These are phyloP conservation scores for Tinea trinotella DNA, from an alignment of 2,888 invertebrate species.

Conservation along the genomic window DNA sequence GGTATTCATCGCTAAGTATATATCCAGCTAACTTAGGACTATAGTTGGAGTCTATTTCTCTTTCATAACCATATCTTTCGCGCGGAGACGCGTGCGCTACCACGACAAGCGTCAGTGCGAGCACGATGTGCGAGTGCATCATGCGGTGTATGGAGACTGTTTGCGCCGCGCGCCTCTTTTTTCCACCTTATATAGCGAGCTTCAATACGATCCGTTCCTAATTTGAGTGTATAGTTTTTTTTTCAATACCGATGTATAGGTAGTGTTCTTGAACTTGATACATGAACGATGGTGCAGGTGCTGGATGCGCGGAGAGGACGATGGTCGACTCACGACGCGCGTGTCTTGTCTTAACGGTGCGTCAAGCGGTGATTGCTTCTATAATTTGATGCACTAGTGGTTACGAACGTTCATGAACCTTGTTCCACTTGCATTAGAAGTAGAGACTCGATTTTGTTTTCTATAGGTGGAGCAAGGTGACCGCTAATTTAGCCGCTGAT, in stretches of 20 bases:
- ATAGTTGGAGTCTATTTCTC: constrained; percentile 52
- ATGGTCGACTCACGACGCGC: too few relatives aligned
- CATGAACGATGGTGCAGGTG: constrained; percentile 28
- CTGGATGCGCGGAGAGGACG: constrained; percentile 19
- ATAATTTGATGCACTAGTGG: constrained; percentile 48
- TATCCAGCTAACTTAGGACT: constrained; percentile 49
- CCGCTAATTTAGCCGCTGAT: constrained; percentile 6
- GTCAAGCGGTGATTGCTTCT: constrained; percentile 23
- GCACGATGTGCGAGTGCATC: constrained; percentile 62
- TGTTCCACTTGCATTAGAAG: constrained; percentile 60
- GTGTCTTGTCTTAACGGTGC: constrained; percentile 4
- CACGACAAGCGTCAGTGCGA: constrained; percentile 36
- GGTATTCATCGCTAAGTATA: constrained; percentile 44
- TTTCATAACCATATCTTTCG: constrained; percentile 55
- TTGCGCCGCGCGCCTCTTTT: constrained; percentile 59
- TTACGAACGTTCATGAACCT: constrained; percentile 62
- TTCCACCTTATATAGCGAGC: constrained; percentile 62
- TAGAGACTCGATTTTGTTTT: constrained; percentile 12
- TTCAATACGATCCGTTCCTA: constrained; percentile 64
- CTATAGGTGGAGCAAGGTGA: constrained; percentile 10
- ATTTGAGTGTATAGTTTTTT: constrained; percentile 55
- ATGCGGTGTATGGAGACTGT: constrained; percentile 56
- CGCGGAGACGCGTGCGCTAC: constrained; percentile 39
- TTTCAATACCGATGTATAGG: constrained; percentile 35
- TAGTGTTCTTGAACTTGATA: constrained; percentile 59